These are phyloP conservation scores for Napeogenes sylphis DNA, from an alignment of 2,888 invertebrate genomes.

Conservation along the genomic window DNA sequence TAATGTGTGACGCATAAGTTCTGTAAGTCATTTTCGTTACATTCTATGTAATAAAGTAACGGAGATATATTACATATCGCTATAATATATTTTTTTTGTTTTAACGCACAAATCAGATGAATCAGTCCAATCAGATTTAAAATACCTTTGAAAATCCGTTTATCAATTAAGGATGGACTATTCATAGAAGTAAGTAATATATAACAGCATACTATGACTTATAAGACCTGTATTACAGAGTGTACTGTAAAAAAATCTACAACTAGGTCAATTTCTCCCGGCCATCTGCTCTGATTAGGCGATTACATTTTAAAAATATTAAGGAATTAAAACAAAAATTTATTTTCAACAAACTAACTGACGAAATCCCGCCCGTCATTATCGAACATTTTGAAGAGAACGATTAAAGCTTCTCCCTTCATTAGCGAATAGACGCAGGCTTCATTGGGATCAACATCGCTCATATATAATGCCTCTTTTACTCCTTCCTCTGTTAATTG, in stretches of 20 bases:
- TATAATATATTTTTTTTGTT: too few relatives aligned
- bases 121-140: background rate
- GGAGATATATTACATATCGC: too few relatives aligned
- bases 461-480: conserved; percentile 64
- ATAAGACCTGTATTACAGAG: too few relatives aligned
- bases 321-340: too few relatives aligned
- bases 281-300: too few relatives aligned
- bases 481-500: conserved; percentile 46
- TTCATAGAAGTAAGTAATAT: too few relatives aligned
- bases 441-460: conserved; percentile 67
- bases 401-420: conserved; percentile 53
- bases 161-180: too few relatives aligned
- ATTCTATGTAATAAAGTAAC: background rate
- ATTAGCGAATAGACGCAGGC: conserved; percentile 59
- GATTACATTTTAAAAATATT: too few relatives aligned
- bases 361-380: conserved; percentile 58
- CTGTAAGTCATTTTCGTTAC: conserved; percentile 34
- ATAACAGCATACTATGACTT: too few relatives aligned
- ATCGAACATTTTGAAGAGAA: conserved; percentile 65
- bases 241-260: too few relatives aligned
- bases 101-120: too few relatives aligned
- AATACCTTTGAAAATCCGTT: background rate
- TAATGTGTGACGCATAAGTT: conserved; percentile 53
- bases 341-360: conserved; percentile 41
- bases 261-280: background rate